These are phyloP conservation scores for Pantherophis guttatus DNA, from an alignment of 2,113 vertebrate species.

Conservation along the genomic window DNA sequence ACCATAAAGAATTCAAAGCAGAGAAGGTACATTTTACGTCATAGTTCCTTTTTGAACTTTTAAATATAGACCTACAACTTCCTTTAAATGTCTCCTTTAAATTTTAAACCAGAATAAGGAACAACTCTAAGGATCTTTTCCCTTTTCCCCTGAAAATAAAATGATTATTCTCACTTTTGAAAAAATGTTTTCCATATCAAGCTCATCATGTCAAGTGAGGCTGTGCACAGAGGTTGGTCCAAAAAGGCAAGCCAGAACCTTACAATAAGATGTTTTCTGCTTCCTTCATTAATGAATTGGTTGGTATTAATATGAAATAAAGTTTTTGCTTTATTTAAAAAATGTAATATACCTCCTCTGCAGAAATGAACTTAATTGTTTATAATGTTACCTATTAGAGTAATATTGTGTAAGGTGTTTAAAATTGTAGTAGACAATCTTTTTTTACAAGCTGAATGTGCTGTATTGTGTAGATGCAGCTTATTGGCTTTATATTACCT, in stretches of 20 bases:
- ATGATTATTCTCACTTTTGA: neutral
- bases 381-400: neutral
- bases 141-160: neutral
- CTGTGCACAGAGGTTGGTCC: neutral
- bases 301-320: neutral
- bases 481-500: neutral
- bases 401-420: neutral
- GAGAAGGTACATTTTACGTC: too few species aligned
- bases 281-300: neutral
- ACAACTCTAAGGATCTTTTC: neutral
- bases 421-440: neutral
- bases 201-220: neutral
- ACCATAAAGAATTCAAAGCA: neutral
- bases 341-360: neutral
- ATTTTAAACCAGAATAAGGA: neutral
- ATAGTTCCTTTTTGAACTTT: neutral
- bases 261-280: neutral
- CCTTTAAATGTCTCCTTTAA: neutral
- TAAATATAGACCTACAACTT: neutral
- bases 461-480: neutral
- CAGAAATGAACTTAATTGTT: neutral
- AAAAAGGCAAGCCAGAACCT: neutral
- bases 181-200: neutral
- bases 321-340: neutral
- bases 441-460: neutral